Base-by-base conservation (phyloP, 2,797 vertebrate genomes). In the Helarctos malayanus region DNA sequence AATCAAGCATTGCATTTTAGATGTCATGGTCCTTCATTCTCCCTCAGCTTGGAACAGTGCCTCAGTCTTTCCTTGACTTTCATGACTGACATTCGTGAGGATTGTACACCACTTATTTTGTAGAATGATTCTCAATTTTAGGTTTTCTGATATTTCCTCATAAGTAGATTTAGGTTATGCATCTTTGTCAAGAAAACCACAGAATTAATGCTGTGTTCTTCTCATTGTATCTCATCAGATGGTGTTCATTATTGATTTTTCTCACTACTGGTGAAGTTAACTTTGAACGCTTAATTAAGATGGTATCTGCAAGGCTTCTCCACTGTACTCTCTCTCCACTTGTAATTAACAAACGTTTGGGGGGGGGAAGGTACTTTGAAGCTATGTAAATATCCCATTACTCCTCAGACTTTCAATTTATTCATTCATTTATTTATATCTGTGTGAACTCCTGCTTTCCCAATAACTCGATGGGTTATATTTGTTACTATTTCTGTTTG, bases 261-360 rank as follows among this genome's bases (percentile, higher is more conserved):
- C 61, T 41, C 56, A 85, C 75, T 56, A 41, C 47, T 89, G 80
- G 68, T 80, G 49, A 83, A 80, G 68, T 35, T 97, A 83, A 78
- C 65, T 59, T 94, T 90, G 68, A 91, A 69, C 12, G 6, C 75
- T 95, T 94, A 68, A 61, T 91, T 89, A 89, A 87, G 21, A 79
- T 94, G 45, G 4, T 71, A 68, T 79, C 49, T 59, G 21, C 56
- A 52, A 80, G 65, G 23, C 23, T 57, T 75, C 35, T 88, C 29
- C 29, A 68, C 23, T 81, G 52, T 83, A 27, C 35, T 59, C 32
- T 89, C 21, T 91, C 69, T 25, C 23, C 23, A 81, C 27, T 94
- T 92, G 32, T 89, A 94, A 91, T 82, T 86, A 79, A 57, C n/a
- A 95, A 87, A 32, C 79, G 4, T 87, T 90, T 90, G 73, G 13